phyloP scores from a whole-genome alignment of 2,888 invertebrate genomes.

The Phymatocera aterrima region DNA sequence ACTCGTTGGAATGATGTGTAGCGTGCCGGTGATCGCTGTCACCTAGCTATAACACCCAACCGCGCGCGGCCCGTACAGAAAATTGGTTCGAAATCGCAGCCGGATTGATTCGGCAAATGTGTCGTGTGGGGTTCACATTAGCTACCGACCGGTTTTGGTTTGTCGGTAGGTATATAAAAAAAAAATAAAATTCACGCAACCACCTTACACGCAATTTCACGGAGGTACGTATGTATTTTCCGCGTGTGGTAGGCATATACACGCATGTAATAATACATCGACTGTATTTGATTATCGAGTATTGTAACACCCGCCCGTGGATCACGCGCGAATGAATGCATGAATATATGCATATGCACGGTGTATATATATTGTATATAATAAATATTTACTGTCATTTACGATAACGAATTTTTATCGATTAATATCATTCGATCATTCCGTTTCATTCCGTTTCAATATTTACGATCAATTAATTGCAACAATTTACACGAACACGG shows the following conservation, averaged over 20 bases:
- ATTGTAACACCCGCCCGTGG: not conserved
- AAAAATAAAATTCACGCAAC: slow-evolving; percentile 24
- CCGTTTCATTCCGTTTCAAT: too few species aligned
- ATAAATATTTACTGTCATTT: too few species aligned
- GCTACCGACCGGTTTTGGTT: slow-evolving; percentile 50
- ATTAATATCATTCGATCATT: too few species aligned
- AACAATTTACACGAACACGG: too few species aligned
- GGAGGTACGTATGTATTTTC: slow-evolving; percentile 8
- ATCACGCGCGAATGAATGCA: not conserved
- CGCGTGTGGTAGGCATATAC: not conserved
- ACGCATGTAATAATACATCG: not conserved
- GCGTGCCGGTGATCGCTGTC: slow-evolving; percentile 50
- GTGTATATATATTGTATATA: not conserved
- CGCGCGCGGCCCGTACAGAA: not conserved
- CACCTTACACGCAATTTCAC: slow-evolving; percentile 29
- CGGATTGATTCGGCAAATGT: too few species aligned
- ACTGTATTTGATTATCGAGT: not conserved
- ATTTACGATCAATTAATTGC: too few species aligned
- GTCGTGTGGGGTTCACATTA: slow-evolving; percentile 52
- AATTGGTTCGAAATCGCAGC: slow-evolving; percentile 22
- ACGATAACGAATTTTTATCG: too few species aligned
- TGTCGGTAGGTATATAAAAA: slow-evolving; percentile 38
- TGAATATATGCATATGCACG: not conserved
- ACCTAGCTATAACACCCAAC: not conserved
- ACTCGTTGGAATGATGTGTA: slow-evolving; percentile 53